Evolutionary conservation across 2,797 vertebrate species (phyloP), one percentile per base, ranked within the genome.

Genomic region (Xenopus petersii): DNA sequence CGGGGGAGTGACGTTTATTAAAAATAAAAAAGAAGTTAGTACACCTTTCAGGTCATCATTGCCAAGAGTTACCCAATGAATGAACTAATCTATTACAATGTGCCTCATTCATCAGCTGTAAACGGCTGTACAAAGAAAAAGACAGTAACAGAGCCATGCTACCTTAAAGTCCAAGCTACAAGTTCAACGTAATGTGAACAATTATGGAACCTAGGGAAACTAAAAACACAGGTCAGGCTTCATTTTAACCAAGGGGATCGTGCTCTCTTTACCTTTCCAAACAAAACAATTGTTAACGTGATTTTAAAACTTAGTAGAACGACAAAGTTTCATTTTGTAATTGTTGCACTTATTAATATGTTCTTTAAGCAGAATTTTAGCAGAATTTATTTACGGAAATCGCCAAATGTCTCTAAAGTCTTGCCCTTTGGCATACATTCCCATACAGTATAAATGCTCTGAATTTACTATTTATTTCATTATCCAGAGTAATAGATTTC

Each of bases 101-200:
- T 90, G 91, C 93, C 85, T 95, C 95, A 94, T 92, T 95, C 95
- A 95, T 92, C 92, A 93, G 94, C 92, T 89, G 91, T 90, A 91
- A 87, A 91, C 87, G 91, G 94, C 94, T 91, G 94, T 92, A 88
- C 91, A 91, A 93, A 81, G 15, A 51, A 91, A 84, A 90, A 93
- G 87, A 94, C 91, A 94, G 90, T 92, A 91, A 94, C 83, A 92
- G 92, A 95, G 94, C 95, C 96, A 97, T 96, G 94, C 95, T 96
- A 97, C 96, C 96, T 98, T 97, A 97, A 97, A 97, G 94, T 94
- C 94, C 93, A 95, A 93, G 94, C 95, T 95, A 94, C 88, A 84
- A 88, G 89, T 91, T 90, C 85, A 93, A 94, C 94, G 91, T 80
- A 90, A 83, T 85, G 86, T 84, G 83, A 88, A 87, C 84, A 70